Evolutionary conservation across 2,888 invertebrate genomes (phyloP).

Genomic region (Cephonodes hylas): DNA sequence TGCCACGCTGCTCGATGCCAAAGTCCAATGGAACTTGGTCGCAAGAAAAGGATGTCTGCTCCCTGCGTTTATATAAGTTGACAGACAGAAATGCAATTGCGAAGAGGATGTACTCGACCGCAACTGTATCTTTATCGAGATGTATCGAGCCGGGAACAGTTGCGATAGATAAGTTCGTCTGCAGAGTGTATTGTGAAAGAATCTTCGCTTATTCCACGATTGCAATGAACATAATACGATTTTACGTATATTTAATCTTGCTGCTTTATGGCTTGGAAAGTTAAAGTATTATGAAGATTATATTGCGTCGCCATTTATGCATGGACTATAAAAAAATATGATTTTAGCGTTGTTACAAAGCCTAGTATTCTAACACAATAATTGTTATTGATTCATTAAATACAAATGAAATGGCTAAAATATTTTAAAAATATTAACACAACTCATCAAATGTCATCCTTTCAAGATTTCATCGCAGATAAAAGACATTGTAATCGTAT

Average conservation of each 20-base stretch:
- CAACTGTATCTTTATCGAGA: background rate
- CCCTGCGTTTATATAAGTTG: background rate
- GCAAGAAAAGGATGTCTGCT: background rate
- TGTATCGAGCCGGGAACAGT: background rate
- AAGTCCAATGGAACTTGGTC: background rate
- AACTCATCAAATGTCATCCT: background rate
- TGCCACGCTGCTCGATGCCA: too few relatives aligned
- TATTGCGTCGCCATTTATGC: background rate
- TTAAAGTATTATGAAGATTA: background rate
- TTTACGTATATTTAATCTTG: background rate
- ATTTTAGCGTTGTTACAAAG: background rate
- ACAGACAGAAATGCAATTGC: conserved; percentile 6
- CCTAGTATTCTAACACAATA: background rate
- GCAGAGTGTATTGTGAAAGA: background rate
- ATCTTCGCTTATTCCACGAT: background rate
- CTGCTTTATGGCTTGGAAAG: background rate
- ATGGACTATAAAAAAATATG: background rate
- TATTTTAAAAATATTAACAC: too few relatives aligned
- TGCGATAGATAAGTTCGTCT: background rate
- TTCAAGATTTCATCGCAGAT: background rate
- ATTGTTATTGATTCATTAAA: background rate
- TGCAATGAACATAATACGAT: background rate
- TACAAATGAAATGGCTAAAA: background rate
- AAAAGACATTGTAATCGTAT: background rate
- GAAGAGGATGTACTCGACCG: background rate